Conservation (phyloP, 2,797 vertebrate genomes). For the Halcyon chelicuti region DNA sequence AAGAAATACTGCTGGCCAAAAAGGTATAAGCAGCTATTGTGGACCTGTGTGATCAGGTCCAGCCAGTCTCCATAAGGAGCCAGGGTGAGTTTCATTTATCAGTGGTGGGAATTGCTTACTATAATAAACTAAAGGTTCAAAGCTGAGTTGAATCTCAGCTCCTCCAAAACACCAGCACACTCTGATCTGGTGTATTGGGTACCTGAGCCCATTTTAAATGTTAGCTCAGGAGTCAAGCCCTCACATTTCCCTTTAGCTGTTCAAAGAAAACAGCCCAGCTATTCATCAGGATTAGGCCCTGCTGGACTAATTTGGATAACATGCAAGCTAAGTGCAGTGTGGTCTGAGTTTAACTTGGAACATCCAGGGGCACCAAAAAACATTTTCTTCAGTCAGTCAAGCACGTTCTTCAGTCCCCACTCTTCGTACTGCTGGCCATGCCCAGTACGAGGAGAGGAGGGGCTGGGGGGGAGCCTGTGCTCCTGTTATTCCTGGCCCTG, state of each 20-base stretch:
- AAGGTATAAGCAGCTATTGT: not conserved
- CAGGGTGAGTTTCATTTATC: not conserved
- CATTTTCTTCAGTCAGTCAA: not conserved
- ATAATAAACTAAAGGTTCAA: not conserved
- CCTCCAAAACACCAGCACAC: not conserved
- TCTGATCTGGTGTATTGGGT: constrained; percentile 9
- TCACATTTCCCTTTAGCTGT: constrained; percentile 22
- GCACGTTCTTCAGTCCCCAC: not conserved
- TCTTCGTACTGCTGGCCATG: not conserved
- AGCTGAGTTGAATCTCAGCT: not conserved
- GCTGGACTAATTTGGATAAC: constrained; percentile 29
- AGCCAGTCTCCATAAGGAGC: not conserved
- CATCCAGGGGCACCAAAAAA: not conserved
- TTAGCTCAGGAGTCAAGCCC: not conserved
- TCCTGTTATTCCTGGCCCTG: constrained; percentile 24
- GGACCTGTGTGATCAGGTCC: not conserved
- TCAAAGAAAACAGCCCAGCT: constrained; percentile 10
- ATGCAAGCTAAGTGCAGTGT: not conserved
- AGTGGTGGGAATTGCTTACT: not conserved
- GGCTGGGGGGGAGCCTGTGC: not conserved
- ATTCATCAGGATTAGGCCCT: constrained; percentile 34
- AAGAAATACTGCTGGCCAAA: not conserved
- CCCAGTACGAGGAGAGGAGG: not conserved
- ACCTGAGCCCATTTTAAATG: constrained; percentile 40
- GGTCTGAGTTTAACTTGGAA: not conserved